Evolutionary conservation across 2,888 invertebrate genomes (phyloP).

Genomic region (Leptinotarsa haldemani): DNA sequence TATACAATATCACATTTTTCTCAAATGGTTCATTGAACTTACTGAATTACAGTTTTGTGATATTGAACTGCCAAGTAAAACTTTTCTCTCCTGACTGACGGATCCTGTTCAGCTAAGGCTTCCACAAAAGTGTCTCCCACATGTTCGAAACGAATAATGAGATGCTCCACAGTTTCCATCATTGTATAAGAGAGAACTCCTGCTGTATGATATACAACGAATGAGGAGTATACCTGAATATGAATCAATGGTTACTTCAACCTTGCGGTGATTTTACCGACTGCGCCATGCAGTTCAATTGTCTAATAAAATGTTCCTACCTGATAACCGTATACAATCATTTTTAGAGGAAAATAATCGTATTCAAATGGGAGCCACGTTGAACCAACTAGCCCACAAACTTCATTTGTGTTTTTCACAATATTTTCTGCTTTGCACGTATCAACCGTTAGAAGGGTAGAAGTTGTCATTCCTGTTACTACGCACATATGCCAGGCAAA

Average conservation of each 20-base stretch:
- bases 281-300: neutral
- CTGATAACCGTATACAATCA: constrained; percentile 38
- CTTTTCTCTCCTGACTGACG: constrained; percentile 21
- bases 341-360: constrained; percentile 34
- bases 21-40: neutral
- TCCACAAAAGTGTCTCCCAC: constrained; percentile 36
- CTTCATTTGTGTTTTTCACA: constrained; percentile 36
- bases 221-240: constrained; percentile 28
- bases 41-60: constrained; percentile 43
- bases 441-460: constrained; percentile 26
- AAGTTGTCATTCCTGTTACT: constrained; percentile 15
- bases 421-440: constrained; percentile 40
- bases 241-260: neutral
- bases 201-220: constrained; percentile 33
- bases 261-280: neutral
- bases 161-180: constrained; percentile 44
- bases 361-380: constrained; percentile 42
- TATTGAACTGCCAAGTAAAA: constrained; percentile 37
- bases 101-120: constrained; percentile 32
- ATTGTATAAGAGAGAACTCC: constrained; percentile 40
- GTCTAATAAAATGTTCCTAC: constrained; percentile 8
- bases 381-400: constrained; percentile 41
- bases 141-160: constrained; percentile 43
- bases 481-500: constrained; percentile 26
- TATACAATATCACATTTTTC: too few species aligned